Percentiles rank a stretch among this genome's conserved stretches.
Conservation (phyloP, 2,797 vertebrate genomes). For the Macropodus opercularis region DNA sequence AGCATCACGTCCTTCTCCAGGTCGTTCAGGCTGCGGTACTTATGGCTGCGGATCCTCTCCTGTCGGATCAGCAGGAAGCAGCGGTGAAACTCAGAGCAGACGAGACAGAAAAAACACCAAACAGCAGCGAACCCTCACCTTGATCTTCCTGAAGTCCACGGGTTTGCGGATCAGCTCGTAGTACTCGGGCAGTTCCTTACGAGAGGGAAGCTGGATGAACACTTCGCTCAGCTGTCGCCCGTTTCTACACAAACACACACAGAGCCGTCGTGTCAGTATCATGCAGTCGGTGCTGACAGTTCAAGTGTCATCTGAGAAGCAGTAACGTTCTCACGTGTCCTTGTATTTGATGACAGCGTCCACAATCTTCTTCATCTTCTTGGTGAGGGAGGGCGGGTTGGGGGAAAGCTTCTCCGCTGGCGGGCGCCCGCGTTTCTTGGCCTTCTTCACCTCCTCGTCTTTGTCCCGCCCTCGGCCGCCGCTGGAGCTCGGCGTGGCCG, state of each 20-base stretch:
- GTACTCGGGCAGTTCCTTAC: slow-evolving; percentile 96
- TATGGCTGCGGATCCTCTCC: slow-evolving; percentile 96
- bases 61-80: slow-evolving; percentile 47
- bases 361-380: slow-evolving; percentile 96
- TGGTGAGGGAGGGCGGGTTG: slow-evolving; percentile 92
- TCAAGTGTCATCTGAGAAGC: no score
- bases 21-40: slow-evolving; percentile 94
- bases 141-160: slow-evolving; percentile 97
- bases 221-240: slow-evolving; percentile 96
- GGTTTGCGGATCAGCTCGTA: slow-evolving; percentile 97
- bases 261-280: background rate
- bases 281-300: background rate
- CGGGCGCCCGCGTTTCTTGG: slow-evolving; percentile 92
- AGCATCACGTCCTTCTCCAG: slow-evolving; percentile 98
- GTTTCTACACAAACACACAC: slow-evolving; percentile 73
- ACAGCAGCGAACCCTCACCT: slow-evolving; percentile 58
- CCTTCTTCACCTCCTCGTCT: slow-evolving; percentile 92
- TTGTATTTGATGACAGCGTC: slow-evolving; percentile 97
- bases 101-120: background rate
- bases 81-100: background rate
- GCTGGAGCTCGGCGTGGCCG: slow-evolving; percentile 85
- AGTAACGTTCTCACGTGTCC: slow-evolving; percentile 84
- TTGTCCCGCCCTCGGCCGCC: slow-evolving; percentile 88
- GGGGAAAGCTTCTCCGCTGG: slow-evolving; percentile 95
- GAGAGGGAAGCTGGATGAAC: slow-evolving; percentile 95